Evolutionary conservation across 2,888 invertebrate species (phyloP), one percentile per base, ranked within the genome.

Genomic region (Apomyelois bistriatella): DNA sequence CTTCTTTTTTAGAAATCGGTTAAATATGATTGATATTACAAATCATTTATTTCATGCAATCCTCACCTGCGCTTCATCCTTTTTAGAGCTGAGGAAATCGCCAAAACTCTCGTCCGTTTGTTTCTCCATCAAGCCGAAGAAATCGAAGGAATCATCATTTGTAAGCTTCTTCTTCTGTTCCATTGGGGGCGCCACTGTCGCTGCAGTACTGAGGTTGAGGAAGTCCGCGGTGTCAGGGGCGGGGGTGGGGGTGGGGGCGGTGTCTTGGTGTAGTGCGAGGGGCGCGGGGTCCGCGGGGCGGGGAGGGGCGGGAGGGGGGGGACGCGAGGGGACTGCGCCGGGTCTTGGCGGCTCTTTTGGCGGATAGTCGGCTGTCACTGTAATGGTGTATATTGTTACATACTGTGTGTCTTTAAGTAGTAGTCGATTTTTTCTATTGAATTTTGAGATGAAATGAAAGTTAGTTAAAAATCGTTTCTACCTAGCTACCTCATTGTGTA

Each of bases 41-140:
- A 10, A 32, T 32, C 7, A 4, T 7, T 9, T 6, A 32, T 1
- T 8, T 3, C 7, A 8, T 7, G 8, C 1, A 9, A 32, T 4
- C 1, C 9, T 36, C 35, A 80, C 79, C 72, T 74, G 66, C 16
- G 68, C 55, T 58, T 74, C 77, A 36, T 78, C 76, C 3, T 60
- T 59, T 16, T 76, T 70, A n/a, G 80, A 80, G 47, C 85, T 79
- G 3, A 89, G 68, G 61, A 91, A 91, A 62, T 90, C 90, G 1
- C 90, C 90, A 52, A 91, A 91, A 7, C 77, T 66, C 52, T 89
- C 89, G 51, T 88, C 89, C 1, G 72, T 66, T 41, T 67, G 79
- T 82, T 92, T 95, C 93, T 76, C 89, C 88, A 83, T 81, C 82
- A 88, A 79, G n/a, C 90, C 89, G 58, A 91, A 91, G 76, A 91